phyloP scores from a whole-genome alignment of 2,113 vertebrate species.

The Peromyscus leucopus region DNA sequence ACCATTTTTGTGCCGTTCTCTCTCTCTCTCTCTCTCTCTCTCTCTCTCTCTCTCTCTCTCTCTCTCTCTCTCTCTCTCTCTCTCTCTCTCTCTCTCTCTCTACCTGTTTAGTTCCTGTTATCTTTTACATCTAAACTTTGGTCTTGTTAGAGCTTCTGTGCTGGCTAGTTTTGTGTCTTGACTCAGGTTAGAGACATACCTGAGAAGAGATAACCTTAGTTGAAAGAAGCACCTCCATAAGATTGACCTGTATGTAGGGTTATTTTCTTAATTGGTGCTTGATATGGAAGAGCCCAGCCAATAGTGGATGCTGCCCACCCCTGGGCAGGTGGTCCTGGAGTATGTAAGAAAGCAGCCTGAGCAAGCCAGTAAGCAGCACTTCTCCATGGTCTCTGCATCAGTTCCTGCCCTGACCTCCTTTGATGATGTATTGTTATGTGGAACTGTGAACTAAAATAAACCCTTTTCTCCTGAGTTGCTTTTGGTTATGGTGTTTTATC shows the following conservation, averaged over 20 bases:
- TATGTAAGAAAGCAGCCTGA: neutral
- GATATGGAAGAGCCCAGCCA: neutral
- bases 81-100: too few relatives aligned
- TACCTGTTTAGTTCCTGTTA: neutral
- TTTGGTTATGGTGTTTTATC: neutral
- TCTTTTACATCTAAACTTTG: neutral
- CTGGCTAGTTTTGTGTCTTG: neutral
- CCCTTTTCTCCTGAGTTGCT: neutral
- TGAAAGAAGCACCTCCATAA: neutral
- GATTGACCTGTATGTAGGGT: neutral
- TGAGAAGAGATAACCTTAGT: neutral
- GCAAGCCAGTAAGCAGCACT: neutral
- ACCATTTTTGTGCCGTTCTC: neutral
- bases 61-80: rapidly evolving
- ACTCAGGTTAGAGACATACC: neutral
- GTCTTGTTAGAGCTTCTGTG: neutral
- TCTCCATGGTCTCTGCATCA: neutral
- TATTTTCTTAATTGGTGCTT: neutral
- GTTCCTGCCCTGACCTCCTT: neutral
- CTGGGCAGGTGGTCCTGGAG: neutral
- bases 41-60: too few relatives aligned
- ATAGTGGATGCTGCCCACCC: neutral
- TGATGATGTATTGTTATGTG: neutral
- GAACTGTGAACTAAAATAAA: neutral
- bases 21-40: too few relatives aligned